phyloP scores from a whole-genome alignment of 2,888 invertebrate species.

The Microplitis manilae region DNA sequence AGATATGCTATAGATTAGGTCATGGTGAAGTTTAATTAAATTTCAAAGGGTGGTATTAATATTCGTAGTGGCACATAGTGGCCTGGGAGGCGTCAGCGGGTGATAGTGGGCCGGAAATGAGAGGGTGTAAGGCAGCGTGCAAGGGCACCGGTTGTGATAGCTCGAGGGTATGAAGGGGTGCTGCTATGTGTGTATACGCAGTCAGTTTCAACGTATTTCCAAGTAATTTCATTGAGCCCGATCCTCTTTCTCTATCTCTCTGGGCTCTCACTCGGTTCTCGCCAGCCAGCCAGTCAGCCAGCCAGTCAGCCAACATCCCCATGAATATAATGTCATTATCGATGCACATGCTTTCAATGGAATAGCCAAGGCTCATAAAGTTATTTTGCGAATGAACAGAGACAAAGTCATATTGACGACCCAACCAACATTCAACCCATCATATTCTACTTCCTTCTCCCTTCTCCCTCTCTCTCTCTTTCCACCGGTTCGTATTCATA shows the following conservation, averaged over 20 bases:
- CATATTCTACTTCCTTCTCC: neutral
- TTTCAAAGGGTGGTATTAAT: conserved; percentile 44
- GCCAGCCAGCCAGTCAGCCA: neutral
- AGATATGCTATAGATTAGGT: conserved; percentile 41
- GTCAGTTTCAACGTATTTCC: conserved; percentile 40
- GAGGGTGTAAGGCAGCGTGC: neutral
- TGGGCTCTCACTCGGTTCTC: neutral
- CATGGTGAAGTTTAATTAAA: conserved; percentile 44
- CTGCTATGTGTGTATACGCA: conserved; percentile 24
- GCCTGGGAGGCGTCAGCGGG: neutral
- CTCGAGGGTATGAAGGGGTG: neutral
- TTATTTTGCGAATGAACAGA: conserved; percentile 32
- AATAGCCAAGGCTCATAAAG: conserved; percentile 34
- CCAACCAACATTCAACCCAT: neutral
- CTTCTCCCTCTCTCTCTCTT: neutral
- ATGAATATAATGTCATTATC: conserved; percentile 44
- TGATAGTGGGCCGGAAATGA: neutral
- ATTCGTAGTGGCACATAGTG: conserved; percentile 30
- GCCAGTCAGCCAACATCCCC: neutral
- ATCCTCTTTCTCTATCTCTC: conserved; percentile 10
- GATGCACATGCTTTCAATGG: conserved; percentile 42
- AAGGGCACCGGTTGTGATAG: neutral
- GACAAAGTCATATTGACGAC: conserved; percentile 2
- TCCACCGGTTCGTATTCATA: neutral
- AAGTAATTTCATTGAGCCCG: conserved; percentile 42